Conservation (phyloP, 2,797 vertebrate species). For the Coreius guichenoti region DNA sequence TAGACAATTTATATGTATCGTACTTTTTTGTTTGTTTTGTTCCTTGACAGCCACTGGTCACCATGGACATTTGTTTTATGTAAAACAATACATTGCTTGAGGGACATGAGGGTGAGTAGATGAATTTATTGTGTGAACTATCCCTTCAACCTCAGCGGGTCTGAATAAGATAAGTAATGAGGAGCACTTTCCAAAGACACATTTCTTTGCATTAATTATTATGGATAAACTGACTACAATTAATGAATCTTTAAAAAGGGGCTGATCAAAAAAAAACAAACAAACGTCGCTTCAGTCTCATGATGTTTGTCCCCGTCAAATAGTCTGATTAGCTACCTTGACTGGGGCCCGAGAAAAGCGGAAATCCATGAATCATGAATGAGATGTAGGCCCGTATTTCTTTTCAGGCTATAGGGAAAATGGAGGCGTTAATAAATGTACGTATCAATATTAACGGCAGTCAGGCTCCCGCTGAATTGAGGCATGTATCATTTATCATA, state of each 20-base stretch:
- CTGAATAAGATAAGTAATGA: background rate
- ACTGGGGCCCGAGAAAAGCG: background rate
- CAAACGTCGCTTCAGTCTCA: background rate
- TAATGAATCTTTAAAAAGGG: constrained; percentile 41
- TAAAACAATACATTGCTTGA: background rate
- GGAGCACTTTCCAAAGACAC: background rate
- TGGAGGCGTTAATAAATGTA: constrained; percentile 47
- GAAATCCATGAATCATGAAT: constrained; percentile 51
- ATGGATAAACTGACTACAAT: constrained; percentile 27
- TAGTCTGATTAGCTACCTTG: background rate
- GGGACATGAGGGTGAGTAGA: background rate
- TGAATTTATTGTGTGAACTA: background rate
- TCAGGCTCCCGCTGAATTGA: constrained; percentile 30
- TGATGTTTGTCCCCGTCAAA: constrained; percentile 43
- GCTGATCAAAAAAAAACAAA: constrained; percentile 17
- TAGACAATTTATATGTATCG: background rate
- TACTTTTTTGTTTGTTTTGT: background rate
- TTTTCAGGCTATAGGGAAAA: constrained; percentile 36
- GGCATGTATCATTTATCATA: constrained; percentile 54
- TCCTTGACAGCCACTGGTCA: background rate
- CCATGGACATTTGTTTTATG: background rate
- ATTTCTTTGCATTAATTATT: background rate
- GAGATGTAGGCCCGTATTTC: background rate
- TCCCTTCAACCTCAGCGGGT: background rate
- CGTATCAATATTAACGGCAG: constrained; percentile 44